These are phyloP conservation scores for Diacarnus erythraeanus DNA, from an alignment of 37 sponge, comb jelly and placozoan species.

Conservation along the genomic window DNA sequence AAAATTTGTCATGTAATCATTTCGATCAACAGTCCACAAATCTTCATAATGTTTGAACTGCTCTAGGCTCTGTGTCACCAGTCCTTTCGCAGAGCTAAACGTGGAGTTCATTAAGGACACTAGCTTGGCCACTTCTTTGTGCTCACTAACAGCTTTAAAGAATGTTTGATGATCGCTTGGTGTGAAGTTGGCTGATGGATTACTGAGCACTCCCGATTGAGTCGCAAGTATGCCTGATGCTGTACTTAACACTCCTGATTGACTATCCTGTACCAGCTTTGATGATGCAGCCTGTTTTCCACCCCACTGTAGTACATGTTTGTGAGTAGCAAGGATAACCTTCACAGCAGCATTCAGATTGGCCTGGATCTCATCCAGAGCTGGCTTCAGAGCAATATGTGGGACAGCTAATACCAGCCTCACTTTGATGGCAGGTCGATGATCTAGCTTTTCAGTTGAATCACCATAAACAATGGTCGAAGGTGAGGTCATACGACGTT, in stretches of 20 bases:
- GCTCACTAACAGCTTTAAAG: conserved; percentile 67
- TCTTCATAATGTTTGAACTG: conserved; percentile 84
- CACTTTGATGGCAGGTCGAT: conserved; percentile 67
- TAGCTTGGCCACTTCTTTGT: conserved; percentile 94
- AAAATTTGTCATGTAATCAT: conserved; percentile 67
- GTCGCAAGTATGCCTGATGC: conserved; percentile 76
- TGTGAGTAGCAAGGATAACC: conserved; percentile 56
- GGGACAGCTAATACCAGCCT: conserved; percentile 85
- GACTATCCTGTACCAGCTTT: not conserved
- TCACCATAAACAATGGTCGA: conserved; percentile 67
- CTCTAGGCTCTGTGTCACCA: conserved; percentile 68
- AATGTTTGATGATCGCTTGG: conserved; percentile 32
- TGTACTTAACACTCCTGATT: conserved; percentile 40
- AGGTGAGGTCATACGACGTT: conserved; percentile 68
- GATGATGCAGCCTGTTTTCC: conserved; percentile 58
- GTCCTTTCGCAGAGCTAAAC: conserved; percentile 85
- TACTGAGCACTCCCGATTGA: conserved; percentile 37
- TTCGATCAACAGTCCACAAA: conserved; percentile 84
- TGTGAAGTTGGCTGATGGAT: not conserved
- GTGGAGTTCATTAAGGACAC: conserved; percentile 77
- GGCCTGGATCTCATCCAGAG: conserved; percentile 92
- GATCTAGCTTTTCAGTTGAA: conserved; percentile 22
- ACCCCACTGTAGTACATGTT: conserved; percentile 81
- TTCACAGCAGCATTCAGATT: conserved; percentile 68
- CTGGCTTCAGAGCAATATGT: conserved; percentile 80